Base-by-base conservation (phyloP, 2,797 vertebrate species). In the Centropyge bicolor region DNA sequence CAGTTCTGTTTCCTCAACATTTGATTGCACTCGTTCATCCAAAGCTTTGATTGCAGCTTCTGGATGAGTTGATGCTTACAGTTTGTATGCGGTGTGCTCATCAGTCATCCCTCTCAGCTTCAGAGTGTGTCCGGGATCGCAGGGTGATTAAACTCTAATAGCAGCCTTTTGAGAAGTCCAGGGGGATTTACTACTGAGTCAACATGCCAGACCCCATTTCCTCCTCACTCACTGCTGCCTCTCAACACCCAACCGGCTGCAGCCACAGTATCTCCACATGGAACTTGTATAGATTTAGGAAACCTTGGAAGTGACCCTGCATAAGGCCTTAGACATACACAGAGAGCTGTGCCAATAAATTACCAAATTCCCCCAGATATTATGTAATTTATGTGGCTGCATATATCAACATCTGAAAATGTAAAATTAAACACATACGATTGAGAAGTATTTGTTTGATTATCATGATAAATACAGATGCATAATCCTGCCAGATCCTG, bases 141-240 rank as follows among this genome's bases (percentile, higher is more conserved):
- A 56, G 87, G 81, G 86, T 91, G 87, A 93, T 94, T 94, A 94
- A 92, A 93, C 74, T 90, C 91, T 94, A 95, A 94, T 92, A 91
- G 89, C 88, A 68, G 87, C 83, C 84, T 88, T 90, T 91, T 88
- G 83, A 93, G 80, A 88, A 87, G 91, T 92, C 94, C 77, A 7
- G 78, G 72, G 94, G 94, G 95, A 96, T 92, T 93, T 93, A 86
- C 84, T 92, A 88, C 84, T 92, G 93, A 94, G 93, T 95, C 93
- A 95, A 95, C 92, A 95, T 92, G 94, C 91, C 94, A 95, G 92
- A 94, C 82, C 91, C 93, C 91, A 95, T 95, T 95, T 95, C 94
- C 94, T 95, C 82, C 91, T 88, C 85, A 87, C 91, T 91, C 88
- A 71, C 82, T 89, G 87, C 85, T 84, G 87, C 87, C 88, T 92